Percentiles rank a stretch among this genome's conserved stretches.
These are phyloP conservation scores for Pseudobourletiella spinata DNA, from an alignment of 1,140 invertebrate species.

Conservation along the genomic window DNA sequence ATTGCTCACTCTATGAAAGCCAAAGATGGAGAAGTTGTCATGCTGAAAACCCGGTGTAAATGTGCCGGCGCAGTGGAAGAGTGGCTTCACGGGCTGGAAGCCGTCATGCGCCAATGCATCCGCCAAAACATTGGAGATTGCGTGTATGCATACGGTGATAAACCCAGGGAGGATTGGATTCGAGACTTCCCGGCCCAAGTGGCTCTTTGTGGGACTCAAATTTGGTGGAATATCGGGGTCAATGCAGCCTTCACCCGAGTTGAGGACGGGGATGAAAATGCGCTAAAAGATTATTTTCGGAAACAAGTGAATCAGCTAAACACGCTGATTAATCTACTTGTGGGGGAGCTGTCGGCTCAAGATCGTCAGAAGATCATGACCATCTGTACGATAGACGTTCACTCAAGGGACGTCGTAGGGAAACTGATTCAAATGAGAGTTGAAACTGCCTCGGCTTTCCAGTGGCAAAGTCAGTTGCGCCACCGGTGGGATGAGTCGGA, in stretches of 20 bases:
- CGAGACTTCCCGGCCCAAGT: slow-evolving; percentile 93
- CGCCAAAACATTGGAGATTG: slow-evolving; percentile 73
- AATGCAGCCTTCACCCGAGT: slow-evolving; percentile 42
- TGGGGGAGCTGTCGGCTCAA: slow-evolving; percentile 77
- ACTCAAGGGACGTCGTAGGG: slow-evolving; percentile 84
- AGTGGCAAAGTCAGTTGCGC: slow-evolving; percentile 67
- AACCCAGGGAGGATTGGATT: slow-evolving; percentile 76
- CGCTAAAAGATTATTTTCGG: slow-evolving; percentile 49
- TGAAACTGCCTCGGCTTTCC: slow-evolving; percentile 80
- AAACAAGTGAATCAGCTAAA: slow-evolving; percentile 58
- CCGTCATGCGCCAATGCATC: slow-evolving; percentile 70
- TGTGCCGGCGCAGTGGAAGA: slow-evolving; percentile 78
- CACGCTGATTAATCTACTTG: slow-evolving; percentile 73
- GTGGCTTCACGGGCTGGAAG: slow-evolving; percentile 81
- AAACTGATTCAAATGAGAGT: slow-evolving; percentile 87
- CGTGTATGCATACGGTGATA: slow-evolving; percentile 8
- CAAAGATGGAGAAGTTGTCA: slow-evolving; percentile 89
- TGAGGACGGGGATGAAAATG: slow-evolving; percentile 80
- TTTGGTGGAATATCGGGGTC: slow-evolving; percentile 76
- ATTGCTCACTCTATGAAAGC: slow-evolving; percentile 75
- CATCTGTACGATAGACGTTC: slow-evolving; percentile 93
- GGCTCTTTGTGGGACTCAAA: slow-evolving; percentile 62
- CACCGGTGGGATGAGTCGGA: slow-evolving; percentile 44
- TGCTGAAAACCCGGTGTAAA: slow-evolving; percentile 65
- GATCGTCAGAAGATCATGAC: slow-evolving; percentile 98